Conservation (phyloP, 2,113 vertebrate species). For the Sturnira hondurensis region DNA sequence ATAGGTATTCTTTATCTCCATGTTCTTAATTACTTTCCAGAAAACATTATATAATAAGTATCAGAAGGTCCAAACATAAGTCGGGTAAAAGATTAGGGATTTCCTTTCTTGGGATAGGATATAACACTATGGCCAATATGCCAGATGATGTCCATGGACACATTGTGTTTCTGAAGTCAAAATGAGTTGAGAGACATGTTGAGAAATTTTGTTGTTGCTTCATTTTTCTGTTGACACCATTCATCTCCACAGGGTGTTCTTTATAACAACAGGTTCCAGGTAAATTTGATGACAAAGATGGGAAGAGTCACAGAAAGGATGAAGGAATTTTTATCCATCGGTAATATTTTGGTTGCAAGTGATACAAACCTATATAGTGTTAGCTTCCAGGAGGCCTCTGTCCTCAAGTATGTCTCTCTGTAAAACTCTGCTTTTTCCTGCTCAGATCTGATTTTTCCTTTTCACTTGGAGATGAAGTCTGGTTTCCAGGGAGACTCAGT, state of each 20-base stretch:
- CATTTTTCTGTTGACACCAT: background rate
- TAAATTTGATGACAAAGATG: background rate
- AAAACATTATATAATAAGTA: background rate
- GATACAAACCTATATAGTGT: background rate
- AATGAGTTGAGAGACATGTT: background rate
- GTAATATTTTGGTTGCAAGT: background rate
- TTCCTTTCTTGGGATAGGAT: background rate
- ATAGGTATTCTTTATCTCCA: background rate
- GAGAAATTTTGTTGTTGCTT: background rate
- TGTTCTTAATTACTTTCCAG: background rate
- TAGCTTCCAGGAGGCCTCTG: background rate
- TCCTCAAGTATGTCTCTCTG: background rate
- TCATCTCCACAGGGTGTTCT: background rate
- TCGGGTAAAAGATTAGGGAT: background rate
- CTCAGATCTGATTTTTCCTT: background rate
- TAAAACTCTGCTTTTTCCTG: background rate
- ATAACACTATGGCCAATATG: too few relatives aligned
- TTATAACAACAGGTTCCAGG: background rate
- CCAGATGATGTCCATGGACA: background rate
- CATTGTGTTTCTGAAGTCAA: background rate
- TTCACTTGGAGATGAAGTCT: background rate
- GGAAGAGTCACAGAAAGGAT: background rate
- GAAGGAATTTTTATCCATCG: background rate
- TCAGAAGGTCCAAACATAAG: background rate
- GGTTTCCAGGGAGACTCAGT: background rate